phyloP scores from a whole-genome alignment of 2,797 vertebrate species.

The Bryconaethiops microstoma region DNA sequence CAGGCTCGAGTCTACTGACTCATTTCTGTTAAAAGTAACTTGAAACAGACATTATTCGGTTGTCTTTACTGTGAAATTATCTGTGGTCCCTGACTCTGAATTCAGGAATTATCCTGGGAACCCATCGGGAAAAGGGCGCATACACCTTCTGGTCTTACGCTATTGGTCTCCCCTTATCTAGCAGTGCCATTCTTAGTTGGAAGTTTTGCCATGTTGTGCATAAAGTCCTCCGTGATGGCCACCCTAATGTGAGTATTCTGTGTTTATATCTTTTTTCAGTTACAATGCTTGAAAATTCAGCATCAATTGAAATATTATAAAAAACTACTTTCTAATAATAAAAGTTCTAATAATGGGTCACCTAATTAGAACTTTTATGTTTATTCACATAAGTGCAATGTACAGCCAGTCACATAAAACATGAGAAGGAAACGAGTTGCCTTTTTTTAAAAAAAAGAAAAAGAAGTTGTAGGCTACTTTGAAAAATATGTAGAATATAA shows the following conservation, averaged over 20 bases:
- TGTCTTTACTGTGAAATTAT: background rate
- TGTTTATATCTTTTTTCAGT: too few relatives aligned
- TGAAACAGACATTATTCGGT: background rate
- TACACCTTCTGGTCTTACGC: constrained; percentile 98
- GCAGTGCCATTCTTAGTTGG: constrained; percentile 95
- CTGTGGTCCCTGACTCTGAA: constrained; percentile 71
- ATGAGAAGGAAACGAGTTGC: too few relatives aligned
- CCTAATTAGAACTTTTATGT: too few relatives aligned
- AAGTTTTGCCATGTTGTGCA: constrained; percentile 98
- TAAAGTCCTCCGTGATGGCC: constrained; percentile 93
- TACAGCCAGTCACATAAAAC: too few relatives aligned
- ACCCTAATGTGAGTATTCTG: constrained; percentile 86
- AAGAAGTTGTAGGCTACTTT: too few relatives aligned
- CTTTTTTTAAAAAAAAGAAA: too few relatives aligned
- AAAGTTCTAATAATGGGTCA: too few relatives aligned
- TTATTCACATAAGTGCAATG: too few relatives aligned
- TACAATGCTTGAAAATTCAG: too few relatives aligned
- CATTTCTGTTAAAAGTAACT: background rate
- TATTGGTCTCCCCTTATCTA: constrained; percentile 88
- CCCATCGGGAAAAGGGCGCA: constrained; percentile 94
- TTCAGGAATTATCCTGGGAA: constrained; percentile 94
- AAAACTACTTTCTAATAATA: too few relatives aligned
- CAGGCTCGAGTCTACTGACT: background rate
- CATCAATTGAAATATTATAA: too few relatives aligned
- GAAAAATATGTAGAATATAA: too few relatives aligned